Percentiles rank a stretch among this genome's conserved stretches.
Evolutionary conservation across 2,113 vertebrate species (phyloP).

Genomic region (Coturnix japonica): DNA sequence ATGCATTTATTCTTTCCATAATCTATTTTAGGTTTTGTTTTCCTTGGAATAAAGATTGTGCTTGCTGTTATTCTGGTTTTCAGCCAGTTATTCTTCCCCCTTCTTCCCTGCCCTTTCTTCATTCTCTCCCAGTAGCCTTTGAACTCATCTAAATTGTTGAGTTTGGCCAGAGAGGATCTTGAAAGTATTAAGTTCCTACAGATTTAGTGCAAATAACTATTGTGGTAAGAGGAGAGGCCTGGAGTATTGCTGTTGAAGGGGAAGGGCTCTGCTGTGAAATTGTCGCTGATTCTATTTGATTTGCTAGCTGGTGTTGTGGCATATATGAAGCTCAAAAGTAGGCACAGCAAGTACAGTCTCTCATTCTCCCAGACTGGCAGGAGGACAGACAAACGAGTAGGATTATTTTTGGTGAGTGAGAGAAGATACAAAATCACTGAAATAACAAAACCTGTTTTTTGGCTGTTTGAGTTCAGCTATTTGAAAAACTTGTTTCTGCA

Average conservation of each 20-base stretch:
- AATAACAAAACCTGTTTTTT: neutral
- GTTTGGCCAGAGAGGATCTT: slow-evolving; percentile 10
- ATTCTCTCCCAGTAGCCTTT: slow-evolving; percentile 39
- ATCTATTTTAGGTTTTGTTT: slow-evolving; percentile 53
- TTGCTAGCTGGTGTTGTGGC: slow-evolving; percentile 12
- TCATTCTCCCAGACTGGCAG: neutral
- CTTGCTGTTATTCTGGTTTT: slow-evolving; percentile 20
- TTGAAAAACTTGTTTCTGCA: neutral
- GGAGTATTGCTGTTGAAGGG: neutral
- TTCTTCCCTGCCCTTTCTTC: slow-evolving; percentile 1
- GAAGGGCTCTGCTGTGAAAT: neutral
- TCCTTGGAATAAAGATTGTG: slow-evolving; percentile 19
- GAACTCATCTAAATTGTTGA: slow-evolving; percentile 33
- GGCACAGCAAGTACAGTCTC: neutral
- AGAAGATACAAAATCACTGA: neutral
- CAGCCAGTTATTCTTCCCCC: slow-evolving; percentile 11
- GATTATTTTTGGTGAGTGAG: neutral
- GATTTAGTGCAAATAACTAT: neutral
- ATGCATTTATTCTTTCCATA: slow-evolving; percentile 17
- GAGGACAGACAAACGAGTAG: neutral
- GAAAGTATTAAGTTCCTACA: neutral
- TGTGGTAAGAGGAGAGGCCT: neutral
- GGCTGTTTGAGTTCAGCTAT: neutral
- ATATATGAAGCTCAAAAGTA: slow-evolving; percentile 1
- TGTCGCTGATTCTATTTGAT: neutral